Conservation (phyloP, 1,140 invertebrate species). For the Penaeus chinensis region DNA sequence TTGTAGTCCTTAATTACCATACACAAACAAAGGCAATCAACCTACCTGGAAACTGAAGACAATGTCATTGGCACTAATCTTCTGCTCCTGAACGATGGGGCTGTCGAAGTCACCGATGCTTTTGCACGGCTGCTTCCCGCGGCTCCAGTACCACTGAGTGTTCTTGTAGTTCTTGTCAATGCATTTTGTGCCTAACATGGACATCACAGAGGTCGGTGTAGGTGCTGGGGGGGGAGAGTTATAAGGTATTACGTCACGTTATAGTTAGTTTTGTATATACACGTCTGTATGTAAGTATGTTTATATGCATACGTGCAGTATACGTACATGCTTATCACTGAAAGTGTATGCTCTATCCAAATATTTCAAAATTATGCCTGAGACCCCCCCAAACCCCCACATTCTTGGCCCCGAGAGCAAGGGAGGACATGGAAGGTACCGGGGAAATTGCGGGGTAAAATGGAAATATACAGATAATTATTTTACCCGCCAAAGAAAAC, state of each 20-base stretch:
- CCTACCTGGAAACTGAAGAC: constrained; percentile 82
- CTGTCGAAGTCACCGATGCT: constrained; percentile 70
- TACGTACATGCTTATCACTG: too few relatives aligned
- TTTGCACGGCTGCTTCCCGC: constrained; percentile 71
- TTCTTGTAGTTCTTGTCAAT: constrained; percentile 73
- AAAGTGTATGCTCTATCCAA: too few relatives aligned
- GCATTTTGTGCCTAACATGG: constrained; percentile 85
- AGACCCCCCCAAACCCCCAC: too few relatives aligned
- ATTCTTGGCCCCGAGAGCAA: too few relatives aligned
- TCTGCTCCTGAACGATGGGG: constrained; percentile 65
- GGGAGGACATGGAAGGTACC: too few relatives aligned
- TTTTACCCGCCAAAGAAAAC: too few relatives aligned
- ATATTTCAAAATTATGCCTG: too few relatives aligned
- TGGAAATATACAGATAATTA: too few relatives aligned
- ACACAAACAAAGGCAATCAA: constrained; percentile 55
- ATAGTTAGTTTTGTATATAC: too few relatives aligned
- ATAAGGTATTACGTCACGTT: neutral
- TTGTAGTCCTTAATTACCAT: neutral
- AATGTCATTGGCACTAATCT: constrained; percentile 79
- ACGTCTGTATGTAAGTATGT: too few relatives aligned
- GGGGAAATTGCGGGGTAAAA: too few relatives aligned
- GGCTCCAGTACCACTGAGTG: constrained; percentile 62
- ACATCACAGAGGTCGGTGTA: constrained; percentile 83
- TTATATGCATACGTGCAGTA: too few relatives aligned
- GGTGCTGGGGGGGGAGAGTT: constrained; percentile 75